Conservation (phyloP, 1,140 invertebrate species). For the Oryctes rhinoceros region DNA sequence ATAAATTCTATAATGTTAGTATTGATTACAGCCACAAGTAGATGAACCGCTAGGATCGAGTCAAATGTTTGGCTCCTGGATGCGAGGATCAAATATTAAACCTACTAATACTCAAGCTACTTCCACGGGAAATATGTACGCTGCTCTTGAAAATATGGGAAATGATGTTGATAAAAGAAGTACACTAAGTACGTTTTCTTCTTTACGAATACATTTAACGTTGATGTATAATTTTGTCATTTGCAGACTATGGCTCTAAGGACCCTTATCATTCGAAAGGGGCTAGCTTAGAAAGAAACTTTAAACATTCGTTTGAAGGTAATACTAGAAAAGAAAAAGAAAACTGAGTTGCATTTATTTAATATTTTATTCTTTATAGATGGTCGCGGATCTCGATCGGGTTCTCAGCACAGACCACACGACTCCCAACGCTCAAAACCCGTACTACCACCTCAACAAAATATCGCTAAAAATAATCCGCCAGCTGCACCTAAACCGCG, state of each 20-base stretch:
- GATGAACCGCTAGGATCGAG: slow-evolving; percentile 63
- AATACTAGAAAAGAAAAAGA: background rate
- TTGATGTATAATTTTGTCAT: slow-evolving; percentile 18
- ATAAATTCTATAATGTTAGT: too few species aligned
- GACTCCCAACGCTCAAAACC: slow-evolving; percentile 47
- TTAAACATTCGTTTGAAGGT: slow-evolving; percentile 40
- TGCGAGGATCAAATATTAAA: slow-evolving; percentile 54
- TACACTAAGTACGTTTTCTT: slow-evolving; percentile 18
- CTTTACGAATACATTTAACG: background rate
- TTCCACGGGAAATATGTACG: slow-evolving; percentile 62
- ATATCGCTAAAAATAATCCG: slow-evolving; percentile 13
- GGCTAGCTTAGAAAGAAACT: slow-evolving; percentile 60
- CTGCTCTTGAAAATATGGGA: slow-evolving; percentile 60
- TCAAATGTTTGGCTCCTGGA: slow-evolving; percentile 58
- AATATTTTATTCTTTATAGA: slow-evolving; percentile 55
- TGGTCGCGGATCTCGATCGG: slow-evolving; percentile 65
- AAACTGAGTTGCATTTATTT: background rate
- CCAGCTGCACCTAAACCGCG: slow-evolving; percentile 39
- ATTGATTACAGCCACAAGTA: slow-evolving; percentile 55
- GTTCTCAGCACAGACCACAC: slow-evolving; percentile 65
- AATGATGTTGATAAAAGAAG: slow-evolving; percentile 61
- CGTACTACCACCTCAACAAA: background rate
- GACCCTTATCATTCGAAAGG: slow-evolving; percentile 63
- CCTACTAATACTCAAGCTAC: slow-evolving; percentile 53
- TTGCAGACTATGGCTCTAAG: slow-evolving; percentile 53